Evolutionary conservation across 2,113 vertebrate species (phyloP).

Genomic region (Clarias batrachus): DNA sequence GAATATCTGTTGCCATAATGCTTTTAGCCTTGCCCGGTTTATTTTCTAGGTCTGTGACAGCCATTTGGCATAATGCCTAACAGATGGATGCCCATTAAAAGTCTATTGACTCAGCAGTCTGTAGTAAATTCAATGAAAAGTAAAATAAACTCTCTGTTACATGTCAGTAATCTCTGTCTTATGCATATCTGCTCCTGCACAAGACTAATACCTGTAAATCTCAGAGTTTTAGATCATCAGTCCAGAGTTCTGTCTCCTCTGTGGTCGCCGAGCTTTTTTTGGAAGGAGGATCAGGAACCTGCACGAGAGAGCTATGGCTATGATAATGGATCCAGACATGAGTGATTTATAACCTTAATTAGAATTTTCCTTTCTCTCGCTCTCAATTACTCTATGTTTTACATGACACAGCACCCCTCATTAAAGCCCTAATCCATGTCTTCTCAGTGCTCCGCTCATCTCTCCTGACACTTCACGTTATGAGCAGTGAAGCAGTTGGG

Average conservation of each 20-base stretch:
- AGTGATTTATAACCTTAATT: constrained; percentile 79
- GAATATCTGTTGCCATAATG: not conserved
- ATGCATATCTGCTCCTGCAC: not conserved
- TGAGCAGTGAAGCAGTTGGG: constrained; percentile 28
- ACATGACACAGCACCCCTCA: constrained; percentile 65
- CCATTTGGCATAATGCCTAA: constrained; percentile 40
- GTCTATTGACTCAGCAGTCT: constrained; percentile 35
- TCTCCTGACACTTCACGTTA: constrained; percentile 39
- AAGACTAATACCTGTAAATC: constrained; percentile 3
- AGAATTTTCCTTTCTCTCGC: constrained; percentile 75
- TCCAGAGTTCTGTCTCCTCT: constrained; percentile 25
- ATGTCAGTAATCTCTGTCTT: constrained; percentile 9
- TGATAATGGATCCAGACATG: constrained; percentile 75
- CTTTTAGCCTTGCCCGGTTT: constrained; percentile 1
- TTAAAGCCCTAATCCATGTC: constrained; percentile 66
- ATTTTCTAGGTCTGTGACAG: constrained; percentile 33
- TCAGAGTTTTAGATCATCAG: constrained; percentile 1
- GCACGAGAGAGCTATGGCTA: constrained; percentile 61
- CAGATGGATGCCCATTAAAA: constrained; percentile 41
- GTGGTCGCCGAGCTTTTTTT: constrained; percentile 28
- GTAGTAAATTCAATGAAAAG: constrained; percentile 28
- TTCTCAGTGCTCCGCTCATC: constrained; percentile 28
- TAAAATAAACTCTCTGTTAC: constrained; percentile 4
- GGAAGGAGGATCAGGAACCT: constrained; percentile 8
- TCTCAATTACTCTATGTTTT: constrained; percentile 74